Conservation (phyloP, 1,140 invertebrate species). For the Papilio dardanus region DNA sequence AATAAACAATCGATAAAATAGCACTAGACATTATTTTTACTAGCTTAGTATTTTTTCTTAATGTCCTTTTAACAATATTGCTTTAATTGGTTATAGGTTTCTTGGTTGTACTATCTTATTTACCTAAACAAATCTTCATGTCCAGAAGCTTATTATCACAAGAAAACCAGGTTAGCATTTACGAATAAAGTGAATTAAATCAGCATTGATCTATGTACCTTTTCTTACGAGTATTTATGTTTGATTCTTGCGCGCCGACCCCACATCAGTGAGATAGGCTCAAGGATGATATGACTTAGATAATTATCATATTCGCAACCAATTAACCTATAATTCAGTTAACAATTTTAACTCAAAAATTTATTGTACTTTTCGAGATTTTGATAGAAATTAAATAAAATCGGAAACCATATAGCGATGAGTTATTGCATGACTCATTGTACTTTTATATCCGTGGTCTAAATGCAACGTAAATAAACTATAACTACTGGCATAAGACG, state of each 20-base stretch:
- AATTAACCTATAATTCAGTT: too few species aligned
- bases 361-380: background rate
- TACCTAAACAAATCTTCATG: background rate
- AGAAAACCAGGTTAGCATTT: background rate
- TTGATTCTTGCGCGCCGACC: too few species aligned
- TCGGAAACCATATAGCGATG: background rate
- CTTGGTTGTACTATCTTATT: background rate
- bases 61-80: background rate
- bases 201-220: too few species aligned
- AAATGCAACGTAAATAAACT: slow-evolving; percentile 24
- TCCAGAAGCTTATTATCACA: background rate
- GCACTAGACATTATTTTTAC: background rate
- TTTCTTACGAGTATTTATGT: background rate
- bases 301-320: background rate
- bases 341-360: background rate
- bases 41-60: background rate
- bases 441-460: slow-evolving; percentile 12
- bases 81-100: background rate
- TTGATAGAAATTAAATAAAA: background rate
- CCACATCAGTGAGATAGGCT: too few species aligned
- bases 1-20: background rate
- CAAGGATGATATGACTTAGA: too few species aligned
- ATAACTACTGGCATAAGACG: slow-evolving; percentile 18
- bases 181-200: background rate
- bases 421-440: slow-evolving; percentile 15